These are phyloP conservation scores for Panagrolaimus sp. DNA, from an alignment of 1,140 invertebrate genomes.

Conservation along the genomic window DNA sequence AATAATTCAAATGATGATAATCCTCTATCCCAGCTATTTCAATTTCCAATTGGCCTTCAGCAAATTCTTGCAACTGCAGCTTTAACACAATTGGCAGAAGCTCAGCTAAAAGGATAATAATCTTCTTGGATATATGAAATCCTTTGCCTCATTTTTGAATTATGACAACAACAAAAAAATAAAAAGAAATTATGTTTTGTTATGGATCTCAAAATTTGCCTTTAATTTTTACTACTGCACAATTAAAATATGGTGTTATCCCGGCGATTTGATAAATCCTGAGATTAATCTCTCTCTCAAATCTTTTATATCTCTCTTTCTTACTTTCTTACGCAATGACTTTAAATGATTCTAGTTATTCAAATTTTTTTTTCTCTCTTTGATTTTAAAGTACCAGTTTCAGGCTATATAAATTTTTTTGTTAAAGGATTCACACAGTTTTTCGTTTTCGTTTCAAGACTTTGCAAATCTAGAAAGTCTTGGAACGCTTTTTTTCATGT, in stretches of 20 bases:
- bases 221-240: neutral
- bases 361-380: neutral
- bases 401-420: neutral
- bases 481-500: neutral
- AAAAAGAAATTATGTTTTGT: neutral
- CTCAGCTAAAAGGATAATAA: neutral
- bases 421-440: constrained; percentile 13
- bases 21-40: constrained; percentile 4
- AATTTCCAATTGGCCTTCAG: constrained; percentile 19
- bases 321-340: neutral
- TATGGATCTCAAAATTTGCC: neutral
- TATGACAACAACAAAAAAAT: neutral
- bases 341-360: constrained; percentile 10
- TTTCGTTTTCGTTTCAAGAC: neutral
- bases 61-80: constrained; percentile 19
- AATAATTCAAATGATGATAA: neutral
- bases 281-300: too few relatives aligned
- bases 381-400: neutral
- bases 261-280: constrained; percentile 2
- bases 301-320: neutral
- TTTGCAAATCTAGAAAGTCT: neutral
- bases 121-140: neutral
- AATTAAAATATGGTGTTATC: neutral
- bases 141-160: neutral
- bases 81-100: neutral